Evolutionary conservation across 2,888 invertebrate species (phyloP), one percentile per base, ranked within the genome.

Genomic region (Eupithecia inturbata): DNA sequence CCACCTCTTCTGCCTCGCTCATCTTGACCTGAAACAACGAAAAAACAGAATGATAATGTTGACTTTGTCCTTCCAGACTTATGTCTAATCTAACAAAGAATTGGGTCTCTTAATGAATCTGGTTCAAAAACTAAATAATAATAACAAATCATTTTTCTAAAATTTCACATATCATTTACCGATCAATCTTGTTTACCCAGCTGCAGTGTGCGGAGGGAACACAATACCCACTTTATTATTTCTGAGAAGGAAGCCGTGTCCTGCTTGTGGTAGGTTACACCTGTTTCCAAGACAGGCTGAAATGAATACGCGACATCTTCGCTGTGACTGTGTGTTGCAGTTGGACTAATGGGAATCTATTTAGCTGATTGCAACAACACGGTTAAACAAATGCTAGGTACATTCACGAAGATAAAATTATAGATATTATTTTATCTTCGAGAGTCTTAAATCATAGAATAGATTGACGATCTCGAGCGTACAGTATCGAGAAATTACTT

Each of bases 1-100:
- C 83, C 69, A 82, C 84, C 76, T 89, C 88, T 76, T 90, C 91
- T 74, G 80, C 87, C 72, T 87, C 87, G 83, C 91, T 94, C 92
- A 93, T 93, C 85, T 88, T 88, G 86, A 83, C 79, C 93, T 93
- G 88, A 0, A 60, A 28, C n/a, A 60, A 28, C 6, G 89, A 0
- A 60, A 28, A 28, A 60, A 16, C 14, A 26, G 14, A 49, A n/a
- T n/a, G 1, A 22, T 22, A 22, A 53, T 10, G 53, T n/a, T 22
- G 9, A 16, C 6, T 45, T 45, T 45, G 7, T 45, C n/a, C n/a
- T 45, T 45, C 7, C 45, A 5, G 16, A 45, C 16, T 5, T 1
- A 45, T 39, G 39, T 39, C 39, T 39, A 16, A 19, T 6, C 4
- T 19, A 45, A 16, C 0, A 45, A 45, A 45, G 6, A 45, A 19